Conservation (phyloP, 1,140 invertebrate genomes). For the Atopsyche davidsoni region DNA sequence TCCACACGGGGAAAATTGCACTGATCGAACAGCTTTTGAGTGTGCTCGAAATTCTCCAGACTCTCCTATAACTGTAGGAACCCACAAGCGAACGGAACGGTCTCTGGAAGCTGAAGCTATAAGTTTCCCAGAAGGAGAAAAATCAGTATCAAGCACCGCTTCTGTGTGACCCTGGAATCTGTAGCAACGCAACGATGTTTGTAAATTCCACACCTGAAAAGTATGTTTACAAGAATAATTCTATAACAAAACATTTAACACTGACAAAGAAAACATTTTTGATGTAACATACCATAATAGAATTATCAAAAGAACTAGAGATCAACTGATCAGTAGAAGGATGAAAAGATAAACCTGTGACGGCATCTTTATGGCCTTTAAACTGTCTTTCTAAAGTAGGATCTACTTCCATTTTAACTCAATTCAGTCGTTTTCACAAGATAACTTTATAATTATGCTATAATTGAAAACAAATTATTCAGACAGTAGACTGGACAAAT, state of each 20-base stretch:
- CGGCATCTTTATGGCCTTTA: constrained; percentile 66
- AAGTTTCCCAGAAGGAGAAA: constrained; percentile 72
- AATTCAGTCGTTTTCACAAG: no score
- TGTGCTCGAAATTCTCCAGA: constrained; percentile 72
- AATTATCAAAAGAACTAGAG: constrained; percentile 70
- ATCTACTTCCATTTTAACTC: constrained; percentile 37
- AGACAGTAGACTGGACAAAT: no score
- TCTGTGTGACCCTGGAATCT: constrained; percentile 61
- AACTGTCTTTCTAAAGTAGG: constrained; percentile 71
- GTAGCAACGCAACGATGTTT: constrained; percentile 55
- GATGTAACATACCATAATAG: constrained; percentile 53
- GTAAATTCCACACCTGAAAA: constrained; percentile 65
- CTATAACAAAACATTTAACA: background rate
- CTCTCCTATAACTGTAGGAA: constrained; percentile 72
- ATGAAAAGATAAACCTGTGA: constrained; percentile 72
- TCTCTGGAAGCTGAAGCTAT: constrained; percentile 80
- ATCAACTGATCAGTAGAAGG: constrained; percentile 69
- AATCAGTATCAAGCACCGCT: constrained; percentile 60
- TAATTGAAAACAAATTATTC: no score
- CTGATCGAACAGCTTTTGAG: constrained; percentile 67
- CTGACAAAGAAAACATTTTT: background rate
- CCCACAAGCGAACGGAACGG: constrained; percentile 78
- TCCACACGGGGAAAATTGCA: constrained; percentile 76
- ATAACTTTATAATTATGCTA: no score
- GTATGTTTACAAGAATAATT: background rate